Evolutionary conservation across 2,797 vertebrate species (phyloP), one percentile per base, ranked within the genome.

Genomic region (Anabacerthia variegaticeps): DNA sequence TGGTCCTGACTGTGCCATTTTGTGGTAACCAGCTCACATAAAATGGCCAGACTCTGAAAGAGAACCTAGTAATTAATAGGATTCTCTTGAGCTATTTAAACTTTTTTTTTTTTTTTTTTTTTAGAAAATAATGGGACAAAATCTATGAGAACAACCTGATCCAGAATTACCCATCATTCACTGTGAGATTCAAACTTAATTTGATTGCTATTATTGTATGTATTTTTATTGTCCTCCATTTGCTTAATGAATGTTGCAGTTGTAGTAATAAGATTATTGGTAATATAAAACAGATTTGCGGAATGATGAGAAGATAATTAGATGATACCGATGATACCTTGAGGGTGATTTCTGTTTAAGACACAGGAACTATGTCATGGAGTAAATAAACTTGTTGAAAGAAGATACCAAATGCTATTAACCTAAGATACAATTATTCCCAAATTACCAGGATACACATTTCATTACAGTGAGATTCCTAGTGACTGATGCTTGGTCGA

Each of bases 221-320:
- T 77, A 76, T 88, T 97, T 96, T 95, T 94, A 96, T 92, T 96
- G 94, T 93, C 41, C 56, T 52, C 56, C 43, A 28, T 92, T 97
- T 92, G 77, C 91, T 92, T 97, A 96, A 96, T 94, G 94, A 97
- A 92, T 89, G 66, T 87, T 96, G 92, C 86, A 92, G 73, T 97
- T 96, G 91, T 81, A 91, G 67, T 97, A 96, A 96, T 94, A 94
- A 96, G 92, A 97, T 97, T 97, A 96, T 93, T 93, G 69, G 95
- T 95, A 95, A 78, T 85, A 82, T 24, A 80, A 95, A 97, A 82
- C 89, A 94, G 87, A 92, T 92, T 95, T 97, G 89, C 91, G 96
- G 96, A 95, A 97, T 63, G 82, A 95, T 91, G 89, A 95, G 85
- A 89, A 92, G 92, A 92, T 97, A 97, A 98, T 98, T 97, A 97